A percentile compares a stretch with the other conserved stretches of the same genome.
Conservation (phyloP, 2,113 vertebrate genomes). For the Oncorhynchus nerka region DNA sequence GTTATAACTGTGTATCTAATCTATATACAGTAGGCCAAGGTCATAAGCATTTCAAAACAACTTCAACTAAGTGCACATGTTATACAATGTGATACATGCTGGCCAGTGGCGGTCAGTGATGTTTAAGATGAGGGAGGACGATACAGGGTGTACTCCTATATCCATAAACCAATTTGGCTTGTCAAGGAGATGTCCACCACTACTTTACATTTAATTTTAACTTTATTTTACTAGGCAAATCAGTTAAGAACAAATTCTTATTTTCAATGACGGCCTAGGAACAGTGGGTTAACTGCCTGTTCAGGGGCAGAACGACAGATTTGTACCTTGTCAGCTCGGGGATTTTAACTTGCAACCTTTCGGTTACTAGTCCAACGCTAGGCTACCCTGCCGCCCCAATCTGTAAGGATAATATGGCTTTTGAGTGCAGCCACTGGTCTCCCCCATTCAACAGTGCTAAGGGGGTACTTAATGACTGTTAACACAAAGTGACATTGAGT, state of each 20-base stretch:
- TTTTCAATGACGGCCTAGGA: too few species aligned
- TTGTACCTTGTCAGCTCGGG: too few species aligned
- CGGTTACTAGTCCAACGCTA: too few species aligned
- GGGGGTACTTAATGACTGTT: neutral
- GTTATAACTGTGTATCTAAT: too few species aligned
- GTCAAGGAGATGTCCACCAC: neutral
- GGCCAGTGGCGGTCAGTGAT: too few species aligned
- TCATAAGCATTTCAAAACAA: neutral
- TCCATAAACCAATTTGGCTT: neutral
- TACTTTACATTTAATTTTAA: neutral
- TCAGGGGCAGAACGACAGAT: too few species aligned
- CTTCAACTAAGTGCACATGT: neutral
- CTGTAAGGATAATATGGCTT: neutral
- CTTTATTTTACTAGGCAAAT: too few species aligned
- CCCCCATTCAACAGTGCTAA: neutral
- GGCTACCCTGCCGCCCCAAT: neutral
- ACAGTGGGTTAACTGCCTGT: too few species aligned
- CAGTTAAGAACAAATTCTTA: too few species aligned
- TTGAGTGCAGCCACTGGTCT: neutral
- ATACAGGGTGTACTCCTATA: neutral
- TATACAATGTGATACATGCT: neutral
- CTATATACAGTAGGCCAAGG: too few species aligned
- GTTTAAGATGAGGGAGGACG: too few species aligned
- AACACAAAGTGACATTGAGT: neutral
- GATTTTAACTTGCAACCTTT: too few species aligned